A percentile compares a stretch with the other conserved stretches of the same genome.
phyloP scores from a whole-genome alignment of 1,140 invertebrate genomes.

The Planococcus citri region DNA sequence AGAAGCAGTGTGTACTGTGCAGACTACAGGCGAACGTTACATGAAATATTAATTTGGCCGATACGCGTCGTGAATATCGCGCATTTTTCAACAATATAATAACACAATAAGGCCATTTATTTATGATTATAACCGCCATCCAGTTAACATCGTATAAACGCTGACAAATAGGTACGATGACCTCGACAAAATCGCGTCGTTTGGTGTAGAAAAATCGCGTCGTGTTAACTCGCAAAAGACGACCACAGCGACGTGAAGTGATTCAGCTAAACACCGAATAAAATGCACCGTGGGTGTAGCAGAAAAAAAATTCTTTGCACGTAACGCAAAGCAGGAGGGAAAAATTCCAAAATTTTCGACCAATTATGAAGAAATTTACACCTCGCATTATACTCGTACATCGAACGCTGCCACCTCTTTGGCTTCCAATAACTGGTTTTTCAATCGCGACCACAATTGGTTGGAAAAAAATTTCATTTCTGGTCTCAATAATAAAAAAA shows the following conservation, averaged over 20 bases:
- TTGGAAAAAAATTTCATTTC: not conserved
- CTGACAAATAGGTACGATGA: constrained; percentile 6
- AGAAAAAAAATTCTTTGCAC: too few species aligned
- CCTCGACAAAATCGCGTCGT: constrained; percentile 5
- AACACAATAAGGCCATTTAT: constrained; percentile 7
- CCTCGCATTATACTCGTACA: too few species aligned
- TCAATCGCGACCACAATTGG: not conserved
- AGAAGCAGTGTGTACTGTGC: too few species aligned
- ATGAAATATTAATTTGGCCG: constrained; percentile 1
- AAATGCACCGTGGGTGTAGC: too few species aligned
- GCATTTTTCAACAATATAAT: constrained; percentile 8
- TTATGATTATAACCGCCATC: not conserved
- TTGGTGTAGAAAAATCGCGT: not conserved
- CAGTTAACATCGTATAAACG: not conserved
- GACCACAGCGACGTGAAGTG: too few species aligned
- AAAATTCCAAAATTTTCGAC: too few species aligned
- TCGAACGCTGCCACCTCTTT: too few species aligned
- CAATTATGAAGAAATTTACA: too few species aligned
- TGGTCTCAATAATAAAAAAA: not conserved
- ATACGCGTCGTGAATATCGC: not conserved
- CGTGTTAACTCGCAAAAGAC: too few species aligned
- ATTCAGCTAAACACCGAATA: too few species aligned
- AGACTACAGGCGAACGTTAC: not conserved
- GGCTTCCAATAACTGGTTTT: not conserved
- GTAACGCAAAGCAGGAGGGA: too few species aligned